Conservation (phyloP, 1,140 invertebrate species). For the Drosophila bocqueti region DNA sequence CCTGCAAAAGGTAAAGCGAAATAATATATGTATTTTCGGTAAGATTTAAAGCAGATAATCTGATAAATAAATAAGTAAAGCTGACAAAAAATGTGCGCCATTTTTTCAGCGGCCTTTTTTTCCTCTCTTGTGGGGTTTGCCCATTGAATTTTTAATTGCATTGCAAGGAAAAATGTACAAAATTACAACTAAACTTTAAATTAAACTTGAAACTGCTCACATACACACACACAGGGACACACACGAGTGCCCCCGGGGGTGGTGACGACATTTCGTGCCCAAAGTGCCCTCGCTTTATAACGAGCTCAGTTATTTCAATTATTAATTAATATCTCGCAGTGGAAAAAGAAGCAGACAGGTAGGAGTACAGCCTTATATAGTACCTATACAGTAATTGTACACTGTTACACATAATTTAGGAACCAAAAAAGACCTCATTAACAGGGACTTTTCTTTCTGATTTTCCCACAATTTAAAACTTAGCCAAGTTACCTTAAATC, state of each 20-base stretch:
- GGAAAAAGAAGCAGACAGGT: slow-evolving; percentile 32
- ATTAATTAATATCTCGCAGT: slow-evolving; percentile 78
- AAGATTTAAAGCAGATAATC: slow-evolving; percentile 24
- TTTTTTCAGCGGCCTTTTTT: slow-evolving; percentile 1
- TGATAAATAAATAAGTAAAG: slow-evolving; percentile 35
- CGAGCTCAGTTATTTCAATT: slow-evolving; percentile 69
- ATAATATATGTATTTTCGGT: slow-evolving; percentile 13
- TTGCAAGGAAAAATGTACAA: slow-evolving; percentile 58
- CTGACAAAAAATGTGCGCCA: neutral
- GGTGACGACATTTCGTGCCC: slow-evolving; percentile 28
- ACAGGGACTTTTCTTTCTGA: neutral
- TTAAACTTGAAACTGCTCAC: slow-evolving; percentile 61
- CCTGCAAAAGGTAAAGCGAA: slow-evolving; percentile 25
- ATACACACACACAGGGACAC: slow-evolving; percentile 3
- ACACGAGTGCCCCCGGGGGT: slow-evolving; percentile 1
- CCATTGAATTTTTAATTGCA: slow-evolving; percentile 78
- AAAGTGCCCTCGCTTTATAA: slow-evolving; percentile 52
- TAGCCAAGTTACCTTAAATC: neutral
- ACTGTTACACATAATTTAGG: neutral
- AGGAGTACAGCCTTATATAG: neutral
- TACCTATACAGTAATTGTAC: neutral
- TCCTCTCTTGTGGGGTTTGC: slow-evolving; percentile 36
- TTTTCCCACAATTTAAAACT: neutral
- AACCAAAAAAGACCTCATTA: neutral
- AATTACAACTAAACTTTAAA: slow-evolving; percentile 74